phyloP scores from a whole-genome alignment of 2,113 vertebrate species.

The Smithornis capensis region DNA sequence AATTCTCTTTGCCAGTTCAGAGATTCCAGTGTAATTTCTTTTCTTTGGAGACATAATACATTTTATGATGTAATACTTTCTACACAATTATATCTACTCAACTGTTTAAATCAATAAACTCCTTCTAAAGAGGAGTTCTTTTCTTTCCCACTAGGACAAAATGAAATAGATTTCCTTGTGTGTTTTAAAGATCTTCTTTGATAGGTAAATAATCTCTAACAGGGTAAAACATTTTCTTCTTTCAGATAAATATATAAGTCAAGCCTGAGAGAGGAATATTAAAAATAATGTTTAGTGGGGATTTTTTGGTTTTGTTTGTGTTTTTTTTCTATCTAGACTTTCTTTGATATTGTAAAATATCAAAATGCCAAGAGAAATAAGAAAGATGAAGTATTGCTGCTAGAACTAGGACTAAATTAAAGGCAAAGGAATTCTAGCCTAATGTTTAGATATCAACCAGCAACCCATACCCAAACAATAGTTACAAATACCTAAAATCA shows the following conservation, averaged over 20 bases:
- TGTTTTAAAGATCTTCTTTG: neutral
- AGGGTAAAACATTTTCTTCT: neutral
- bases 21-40: neutral
- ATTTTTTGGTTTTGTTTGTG: too few relatives aligned
- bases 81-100: neutral
- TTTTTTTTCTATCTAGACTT: neutral
- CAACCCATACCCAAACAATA: neutral
- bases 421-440: neutral
- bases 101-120: neutral
- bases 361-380: neutral
- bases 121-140: neutral
- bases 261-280: neutral
- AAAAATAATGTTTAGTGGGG: neutral
- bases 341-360: neutral
- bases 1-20: neutral
- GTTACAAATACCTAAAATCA: neutral
- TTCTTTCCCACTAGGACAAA: neutral
- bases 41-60: neutral
- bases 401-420: neutral
- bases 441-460: neutral
- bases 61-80: conserved; percentile 20
- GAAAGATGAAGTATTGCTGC: neutral
- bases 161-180: neutral
- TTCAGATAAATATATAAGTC: neutral
- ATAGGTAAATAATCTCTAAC: neutral